These are phyloP conservation scores for Sylvilagus bachmani DNA, from an alignment of 2,113 vertebrate genomes.

Conservation along the genomic window DNA sequence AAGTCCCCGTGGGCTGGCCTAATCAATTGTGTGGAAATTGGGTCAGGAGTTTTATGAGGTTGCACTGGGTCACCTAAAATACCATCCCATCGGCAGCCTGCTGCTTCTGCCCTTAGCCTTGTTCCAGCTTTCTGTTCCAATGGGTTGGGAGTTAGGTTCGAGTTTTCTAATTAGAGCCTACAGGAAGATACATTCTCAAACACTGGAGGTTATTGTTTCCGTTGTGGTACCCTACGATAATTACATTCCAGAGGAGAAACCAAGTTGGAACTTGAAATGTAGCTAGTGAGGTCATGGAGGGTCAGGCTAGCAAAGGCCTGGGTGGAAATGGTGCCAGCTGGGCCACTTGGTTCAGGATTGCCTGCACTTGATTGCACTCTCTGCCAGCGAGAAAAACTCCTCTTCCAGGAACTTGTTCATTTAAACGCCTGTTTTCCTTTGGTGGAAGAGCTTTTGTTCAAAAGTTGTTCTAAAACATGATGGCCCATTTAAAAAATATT, in stretches of 20 bases:
- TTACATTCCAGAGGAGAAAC: not conserved
- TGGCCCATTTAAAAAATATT: not conserved
- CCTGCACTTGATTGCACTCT: not conserved
- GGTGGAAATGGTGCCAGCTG: not conserved
- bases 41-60: constrained; percentile 73
- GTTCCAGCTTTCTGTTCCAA: not conserved
- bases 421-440: not conserved
- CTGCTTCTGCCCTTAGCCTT: not conserved
- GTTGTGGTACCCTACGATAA: not conserved
- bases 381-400: not conserved
- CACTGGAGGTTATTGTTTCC: not conserved
- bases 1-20: constrained; percentile 61
- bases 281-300: not conserved
- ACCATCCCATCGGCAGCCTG: not conserved
- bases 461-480: not conserved
- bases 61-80: constrained; percentile 33
- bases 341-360: not conserved
- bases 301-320: not conserved
- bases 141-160: constrained; percentile 5
- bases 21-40: constrained; percentile 72
- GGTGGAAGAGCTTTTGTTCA: not conserved
- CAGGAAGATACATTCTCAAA: constrained; percentile 15
- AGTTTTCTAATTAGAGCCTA: not conserved
- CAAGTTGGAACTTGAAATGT: constrained; percentile 29
- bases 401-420: not conserved